Base-by-base conservation (phyloP, 2,888 invertebrate species). In the Cephus spinipes region DNA sequence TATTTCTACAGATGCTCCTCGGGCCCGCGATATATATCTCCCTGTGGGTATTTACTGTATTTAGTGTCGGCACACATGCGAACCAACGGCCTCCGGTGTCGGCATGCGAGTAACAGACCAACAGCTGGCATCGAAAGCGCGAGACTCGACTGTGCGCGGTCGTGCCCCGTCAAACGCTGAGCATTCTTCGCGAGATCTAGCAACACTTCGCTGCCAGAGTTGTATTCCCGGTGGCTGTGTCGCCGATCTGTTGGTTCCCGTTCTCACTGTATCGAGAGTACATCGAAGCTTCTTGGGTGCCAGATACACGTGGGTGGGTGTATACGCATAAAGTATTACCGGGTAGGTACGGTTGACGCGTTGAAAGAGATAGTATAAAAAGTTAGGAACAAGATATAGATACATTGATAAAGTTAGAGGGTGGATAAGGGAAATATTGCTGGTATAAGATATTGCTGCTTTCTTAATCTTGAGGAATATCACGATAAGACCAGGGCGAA, bases 161-260 rank as follows among this genome's bases (percentile, higher is more conserved):
- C 86, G 85, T 85, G 85, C 78, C 86, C 84, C 86, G 88, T 89
- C 89, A 87, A 88, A 86, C 86, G 86, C 83, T 82, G 80, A 80
- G 83, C 86, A 87, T 87, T 88, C 89, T 89, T 90, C 86, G 85
- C 84, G 83, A 23, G 55, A 55, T 55, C 55, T 55, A 55, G 55
- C 55, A 55, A 55, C 55, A 55, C 55, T 55, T 55, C 23, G 9
- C 55, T 23, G 55, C 55, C 55, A 55, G 55, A 23, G 23, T 55
- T 55, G 55, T 55, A 55, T 55, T 23, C 55, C 55, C 55, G 55
- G 55, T 55, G 55, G 55, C 55, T 23, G 55, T 55, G 55, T 55
- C 15, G 55, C 9, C 2, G 55, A 55, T 55, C 23, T 9, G 23
- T 23, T 23, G 9, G 15, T 6, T 9, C 15, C 9, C 0, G 9